Evolutionary conservation across 2,888 invertebrate species (phyloP).

Genomic region (Caenorhabditis doughertyi): DNA sequence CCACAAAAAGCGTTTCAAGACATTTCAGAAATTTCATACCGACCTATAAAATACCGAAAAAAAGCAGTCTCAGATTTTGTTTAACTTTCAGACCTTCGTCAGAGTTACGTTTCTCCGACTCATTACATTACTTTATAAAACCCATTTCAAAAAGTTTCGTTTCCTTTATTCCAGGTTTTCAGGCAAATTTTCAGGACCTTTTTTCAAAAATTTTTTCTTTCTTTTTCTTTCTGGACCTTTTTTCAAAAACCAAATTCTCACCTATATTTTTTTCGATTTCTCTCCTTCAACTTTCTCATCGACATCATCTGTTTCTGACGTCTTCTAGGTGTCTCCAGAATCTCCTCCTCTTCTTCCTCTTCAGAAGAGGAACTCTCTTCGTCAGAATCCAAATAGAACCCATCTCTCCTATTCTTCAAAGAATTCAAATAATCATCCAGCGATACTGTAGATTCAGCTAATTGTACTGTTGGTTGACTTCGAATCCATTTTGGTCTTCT

Average conservation of each 20-base stretch:
- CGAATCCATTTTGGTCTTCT: slow-evolving; percentile 58
- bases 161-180: too few relatives aligned
- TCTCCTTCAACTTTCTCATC: slow-evolving; percentile 23
- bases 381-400: slow-evolving; percentile 37
- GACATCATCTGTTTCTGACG: neutral
- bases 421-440: slow-evolving; percentile 18
- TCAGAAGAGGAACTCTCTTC: neutral
- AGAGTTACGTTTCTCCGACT: too few relatives aligned
- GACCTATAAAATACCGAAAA: too few relatives aligned
- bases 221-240: too few relatives aligned
- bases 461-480: slow-evolving; percentile 16
- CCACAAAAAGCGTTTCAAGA: too few relatives aligned
- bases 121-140: too few relatives aligned
- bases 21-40: too few relatives aligned
- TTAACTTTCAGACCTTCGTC: too few relatives aligned
- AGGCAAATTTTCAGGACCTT: too few relatives aligned
- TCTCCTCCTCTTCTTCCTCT: neutral
- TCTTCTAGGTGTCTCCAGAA: slow-evolving; percentile 1
- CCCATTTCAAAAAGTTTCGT: too few relatives aligned
- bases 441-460: slow-evolving; percentile 39
- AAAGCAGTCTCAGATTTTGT: too few relatives aligned
- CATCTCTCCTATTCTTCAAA: neutral
- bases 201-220: too few relatives aligned
- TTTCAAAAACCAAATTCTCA: neutral
- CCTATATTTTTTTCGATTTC: slow-evolving; percentile 31